A percentile compares a stretch with the other conserved stretches of the same genome.
Evolutionary conservation across 1,140 invertebrate genomes (phyloP).

Genomic region (Sminthurinus signatus): DNA sequence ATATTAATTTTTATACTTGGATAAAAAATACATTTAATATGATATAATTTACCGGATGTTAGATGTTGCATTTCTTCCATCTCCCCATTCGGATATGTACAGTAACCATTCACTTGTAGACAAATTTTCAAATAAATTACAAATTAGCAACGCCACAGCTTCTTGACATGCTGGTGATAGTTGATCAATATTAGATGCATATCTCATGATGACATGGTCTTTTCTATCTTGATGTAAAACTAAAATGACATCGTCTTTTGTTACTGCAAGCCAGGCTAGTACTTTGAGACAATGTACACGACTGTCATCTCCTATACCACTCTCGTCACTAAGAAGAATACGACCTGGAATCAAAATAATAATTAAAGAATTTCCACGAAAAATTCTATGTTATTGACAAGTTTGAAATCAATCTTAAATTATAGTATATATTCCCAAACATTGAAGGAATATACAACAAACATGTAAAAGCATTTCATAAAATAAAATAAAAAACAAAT

Average conservation of each 20-base stretch:
- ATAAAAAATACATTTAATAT: too few species aligned
- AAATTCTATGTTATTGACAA: too few species aligned
- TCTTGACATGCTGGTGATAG: slow-evolving; percentile 49
- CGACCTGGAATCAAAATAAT: slow-evolving; percentile 21
- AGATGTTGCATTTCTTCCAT: too few species aligned
- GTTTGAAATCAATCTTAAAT: too few species aligned
- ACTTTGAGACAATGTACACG: slow-evolving; percentile 39
- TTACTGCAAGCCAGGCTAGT: slow-evolving; percentile 37
- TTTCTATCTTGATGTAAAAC: slow-evolving; percentile 81
- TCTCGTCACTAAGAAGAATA: slow-evolving; percentile 32
- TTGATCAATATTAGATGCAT: slow-evolving; percentile 73
- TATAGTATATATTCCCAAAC: too few species aligned
- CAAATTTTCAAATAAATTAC: slow-evolving; percentile 83
- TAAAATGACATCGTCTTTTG: slow-evolving; percentile 80
- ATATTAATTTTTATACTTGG: too few species aligned
- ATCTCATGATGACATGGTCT: slow-evolving; percentile 84
- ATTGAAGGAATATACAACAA: not conserved
- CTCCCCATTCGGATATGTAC: slow-evolving; percentile 82
- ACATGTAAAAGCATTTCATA: slow-evolving; percentile 8
- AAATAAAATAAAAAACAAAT: not conserved
- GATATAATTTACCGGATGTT: too few species aligned
- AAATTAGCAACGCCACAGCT: slow-evolving; percentile 48
- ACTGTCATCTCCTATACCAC: slow-evolving; percentile 34
- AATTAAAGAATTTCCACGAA: not conserved
- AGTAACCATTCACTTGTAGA: slow-evolving; percentile 86